Base-by-base conservation (phyloP, 2,888 invertebrate species). In the Listrodromus nycthemerus region DNA sequence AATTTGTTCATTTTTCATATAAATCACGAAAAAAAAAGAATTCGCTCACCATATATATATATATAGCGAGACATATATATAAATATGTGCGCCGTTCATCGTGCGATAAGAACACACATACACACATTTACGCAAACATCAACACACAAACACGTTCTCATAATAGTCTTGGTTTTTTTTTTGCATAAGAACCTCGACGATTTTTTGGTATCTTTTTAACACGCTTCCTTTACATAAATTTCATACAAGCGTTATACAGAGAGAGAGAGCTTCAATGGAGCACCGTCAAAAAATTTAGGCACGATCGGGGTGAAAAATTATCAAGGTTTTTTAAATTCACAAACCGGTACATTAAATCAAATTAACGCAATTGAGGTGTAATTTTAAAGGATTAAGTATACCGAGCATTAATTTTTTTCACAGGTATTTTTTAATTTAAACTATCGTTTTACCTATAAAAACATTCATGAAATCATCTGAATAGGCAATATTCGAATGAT, bases 51-150 rank as follows among this genome's bases (percentile, higher is more conserved):
- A 63, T 77, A 37, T 85, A 24, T 45, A 45, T 41, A 41, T 41
- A 41, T 37, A 41, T 41, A 37, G 8, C 1, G 8, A 37, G 0
- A 37, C 10, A 37, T 10, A 1, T 1, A 10, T 37, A 37, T 41
- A 45, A 82, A 30, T 70, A 24, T 83, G 55, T 80, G n/a, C 79
- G 65, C 78, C 75, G 48, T 52, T 83, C 77, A 63, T 41, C 73
- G 30, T 69, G 30, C 67, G 6, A 45, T 66, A 61, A 24, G 61
- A 10, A 80, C 16, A 84, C 41, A 76, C 27, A 65, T 41, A 67
- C 19, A 16, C 8, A 80, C 50, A 79, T 21, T 1, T 63, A 76
- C 45, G 78, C 30, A 66, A 48, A 75, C 37, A 50, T 48, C 19
- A 52, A 65, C 3, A 30, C 52, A 50, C 52, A 77, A 27, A 45